These are phyloP conservation scores for Crematogaster levior DNA, from an alignment of 2,888 invertebrate species.

Conservation along the genomic window DNA sequence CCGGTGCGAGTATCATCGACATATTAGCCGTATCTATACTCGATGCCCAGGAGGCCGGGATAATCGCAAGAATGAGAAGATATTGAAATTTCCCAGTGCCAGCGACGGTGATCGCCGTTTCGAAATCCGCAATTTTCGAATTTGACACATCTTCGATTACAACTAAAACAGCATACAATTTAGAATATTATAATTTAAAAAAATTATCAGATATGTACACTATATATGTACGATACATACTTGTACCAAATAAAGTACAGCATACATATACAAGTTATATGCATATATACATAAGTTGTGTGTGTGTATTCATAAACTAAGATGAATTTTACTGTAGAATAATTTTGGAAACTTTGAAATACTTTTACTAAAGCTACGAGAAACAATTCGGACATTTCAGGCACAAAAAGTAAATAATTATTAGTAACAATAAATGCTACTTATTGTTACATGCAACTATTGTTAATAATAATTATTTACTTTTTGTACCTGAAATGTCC, in stretches of 20 bases:
- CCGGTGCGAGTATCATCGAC: slow-evolving; percentile 91
- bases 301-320: not conserved
- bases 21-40: slow-evolving; percentile 91
- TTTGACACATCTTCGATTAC: not conserved
- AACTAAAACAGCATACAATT: slow-evolving; percentile 1
- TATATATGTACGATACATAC: not conserved
- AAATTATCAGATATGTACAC: not conserved
- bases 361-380: not conserved
- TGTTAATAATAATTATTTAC: not conserved
- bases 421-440: not conserved
- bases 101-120: slow-evolving; percentile 90
- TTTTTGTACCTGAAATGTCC: not conserved
- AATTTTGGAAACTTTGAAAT: slow-evolving; percentile 1
- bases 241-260: not conserved
- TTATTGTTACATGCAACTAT: no score
- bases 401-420: not conserved
- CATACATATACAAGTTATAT: no score
- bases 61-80: slow-evolving; percentile 87
- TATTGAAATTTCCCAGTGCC: slow-evolving; percentile 91
- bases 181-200: no score
- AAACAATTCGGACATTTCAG: not conserved
- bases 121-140: slow-evolving; percentile 88
- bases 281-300: no score
- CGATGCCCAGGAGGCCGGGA: slow-evolving; percentile 89
- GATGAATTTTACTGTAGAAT: not conserved